Conservation (phyloP, 2,797 vertebrate genomes). For the Cirrhinus mrigala region DNA sequence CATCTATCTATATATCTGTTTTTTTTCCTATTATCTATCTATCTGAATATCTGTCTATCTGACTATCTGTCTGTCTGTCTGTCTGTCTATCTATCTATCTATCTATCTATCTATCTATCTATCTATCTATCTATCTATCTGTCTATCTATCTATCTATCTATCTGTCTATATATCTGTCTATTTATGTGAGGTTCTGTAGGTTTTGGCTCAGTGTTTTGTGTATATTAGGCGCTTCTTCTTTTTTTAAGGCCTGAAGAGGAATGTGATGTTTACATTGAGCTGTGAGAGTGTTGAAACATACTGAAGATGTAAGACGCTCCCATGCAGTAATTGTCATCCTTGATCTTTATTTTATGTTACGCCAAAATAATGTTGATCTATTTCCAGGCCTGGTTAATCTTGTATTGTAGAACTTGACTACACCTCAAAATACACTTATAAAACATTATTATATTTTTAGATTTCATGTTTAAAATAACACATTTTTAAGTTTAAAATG, state of each 20-base stretch:
- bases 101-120: neutral
- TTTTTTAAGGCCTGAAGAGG: neutral
- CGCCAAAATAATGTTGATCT: neutral
- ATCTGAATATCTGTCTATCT: neutral
- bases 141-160: neutral
- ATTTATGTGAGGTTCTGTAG: neutral
- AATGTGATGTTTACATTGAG: constrained; percentile 16
- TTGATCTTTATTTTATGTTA: constrained; percentile 1
- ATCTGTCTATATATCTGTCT: neutral
- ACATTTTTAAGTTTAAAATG: neutral
- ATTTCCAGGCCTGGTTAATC: neutral
- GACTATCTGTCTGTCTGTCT: neutral
- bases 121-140: neutral
- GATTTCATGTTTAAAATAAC: neutral
- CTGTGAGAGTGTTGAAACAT: constrained; percentile 1
- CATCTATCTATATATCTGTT: neutral
- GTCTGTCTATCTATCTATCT: neutral
- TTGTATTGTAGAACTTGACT: neutral
- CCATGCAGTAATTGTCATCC: neutral
- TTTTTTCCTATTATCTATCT: neutral
- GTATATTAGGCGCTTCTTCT: neutral
- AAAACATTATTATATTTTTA: neutral
- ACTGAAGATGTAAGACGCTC: constrained; percentile 1
- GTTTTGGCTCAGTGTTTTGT: neutral
- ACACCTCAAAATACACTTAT: neutral